Conservation (phyloP, 1,140 invertebrate species). For the Pogonognathellus flavescens region DNA sequence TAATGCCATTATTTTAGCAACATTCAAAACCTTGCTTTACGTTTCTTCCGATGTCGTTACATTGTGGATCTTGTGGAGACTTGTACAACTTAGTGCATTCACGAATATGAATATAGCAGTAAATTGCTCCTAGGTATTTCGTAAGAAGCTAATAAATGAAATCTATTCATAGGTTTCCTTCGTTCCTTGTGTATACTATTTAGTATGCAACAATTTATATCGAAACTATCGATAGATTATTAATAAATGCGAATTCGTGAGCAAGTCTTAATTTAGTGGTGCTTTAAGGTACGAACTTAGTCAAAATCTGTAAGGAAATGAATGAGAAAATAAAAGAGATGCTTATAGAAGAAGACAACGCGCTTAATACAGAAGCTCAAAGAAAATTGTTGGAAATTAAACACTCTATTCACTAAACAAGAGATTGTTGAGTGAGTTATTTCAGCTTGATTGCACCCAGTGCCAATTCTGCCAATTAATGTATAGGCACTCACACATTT, state of each 20-base stretch:
- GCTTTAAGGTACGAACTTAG: too few species aligned
- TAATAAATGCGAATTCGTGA: conserved; percentile 44
- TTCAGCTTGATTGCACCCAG: background rate
- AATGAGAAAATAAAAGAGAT: background rate
- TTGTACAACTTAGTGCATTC: background rate
- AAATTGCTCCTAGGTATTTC: background rate
- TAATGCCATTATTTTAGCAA: conserved; percentile 45
- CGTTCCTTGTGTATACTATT: background rate
- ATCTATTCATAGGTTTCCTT: background rate
- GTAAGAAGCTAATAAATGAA: background rate
- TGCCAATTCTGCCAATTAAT: conserved; percentile 3
- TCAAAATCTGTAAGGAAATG: background rate
- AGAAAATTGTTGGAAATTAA: conserved; percentile 30
- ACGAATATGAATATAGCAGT: background rate
- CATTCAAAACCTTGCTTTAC: conserved; percentile 1
- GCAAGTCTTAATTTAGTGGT: conserved; percentile 5
- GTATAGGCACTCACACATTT: background rate
- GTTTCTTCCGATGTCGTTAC: background rate
- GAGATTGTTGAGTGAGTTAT: background rate
- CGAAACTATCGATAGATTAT: conserved; percentile 22
- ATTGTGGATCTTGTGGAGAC: background rate
- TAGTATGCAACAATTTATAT: background rate
- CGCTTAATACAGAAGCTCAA: conserved; percentile 27
- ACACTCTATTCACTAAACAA: conserved; percentile 25
- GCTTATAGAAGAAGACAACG: background rate